Conservation (phyloP, 2,797 vertebrate species). For the Cossypha polioptera region DNA sequence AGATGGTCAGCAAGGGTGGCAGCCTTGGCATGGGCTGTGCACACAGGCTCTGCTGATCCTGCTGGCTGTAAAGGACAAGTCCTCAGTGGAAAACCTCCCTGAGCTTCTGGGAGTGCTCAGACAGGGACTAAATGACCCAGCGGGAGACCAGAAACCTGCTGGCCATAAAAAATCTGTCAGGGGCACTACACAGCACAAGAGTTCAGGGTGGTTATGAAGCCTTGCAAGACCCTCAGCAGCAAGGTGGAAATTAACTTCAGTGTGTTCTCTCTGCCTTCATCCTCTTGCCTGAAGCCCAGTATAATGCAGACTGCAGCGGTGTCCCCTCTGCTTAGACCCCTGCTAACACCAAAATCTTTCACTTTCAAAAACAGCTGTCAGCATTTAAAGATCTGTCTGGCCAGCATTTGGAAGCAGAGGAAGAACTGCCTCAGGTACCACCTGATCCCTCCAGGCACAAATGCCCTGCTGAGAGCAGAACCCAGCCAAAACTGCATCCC, state of each 20-base stretch:
- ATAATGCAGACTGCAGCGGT: background rate
- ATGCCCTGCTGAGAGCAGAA: background rate
- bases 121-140: background rate
- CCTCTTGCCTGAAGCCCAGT: background rate
- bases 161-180: background rate
- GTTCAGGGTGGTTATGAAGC: background rate
- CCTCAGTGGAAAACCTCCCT: background rate
- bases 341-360: background rate
- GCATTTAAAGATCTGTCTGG: background rate
- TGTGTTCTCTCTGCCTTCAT: background rate
- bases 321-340: background rate
- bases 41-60: background rate
- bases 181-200: background rate
- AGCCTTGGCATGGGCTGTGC: background rate
- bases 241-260: background rate
- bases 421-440: background rate
- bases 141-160: background rate
- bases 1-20: background rate
- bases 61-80: background rate
- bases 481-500: fast-evolving
- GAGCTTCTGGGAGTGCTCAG: background rate
- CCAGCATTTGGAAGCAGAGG: background rate
- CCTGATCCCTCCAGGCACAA: background rate
- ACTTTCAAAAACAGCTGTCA: background rate
- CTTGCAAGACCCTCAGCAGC: background rate